Evolutionary conservation across 1,140 invertebrate species (phyloP).

Genomic region (Drosophila navojoa): DNA sequence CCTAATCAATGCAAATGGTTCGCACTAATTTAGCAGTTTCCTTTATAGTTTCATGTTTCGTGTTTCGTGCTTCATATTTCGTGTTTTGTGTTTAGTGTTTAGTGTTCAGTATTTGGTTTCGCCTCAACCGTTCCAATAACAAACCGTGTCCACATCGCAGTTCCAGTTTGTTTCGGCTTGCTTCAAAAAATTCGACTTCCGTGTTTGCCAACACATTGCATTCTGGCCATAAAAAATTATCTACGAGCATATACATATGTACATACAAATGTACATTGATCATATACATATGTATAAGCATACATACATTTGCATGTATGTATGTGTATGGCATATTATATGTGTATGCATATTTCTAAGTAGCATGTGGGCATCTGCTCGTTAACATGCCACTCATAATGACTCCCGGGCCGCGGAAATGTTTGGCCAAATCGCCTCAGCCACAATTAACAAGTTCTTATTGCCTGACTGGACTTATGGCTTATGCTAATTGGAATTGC

Average conservation of each 20-base stretch:
- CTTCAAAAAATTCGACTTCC: constrained; percentile 22
- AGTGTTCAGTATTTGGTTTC: too few species aligned
- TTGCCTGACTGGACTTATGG: constrained; percentile 18
- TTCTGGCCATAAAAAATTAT: neutral
- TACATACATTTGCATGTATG: constrained; percentile 5
- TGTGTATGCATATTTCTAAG: neutral
- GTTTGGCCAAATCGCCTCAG: constrained; percentile 42
- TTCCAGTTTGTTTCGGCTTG: constrained; percentile 7
- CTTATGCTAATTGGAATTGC: constrained; percentile 68
- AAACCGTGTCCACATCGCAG: neutral
- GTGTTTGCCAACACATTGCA: constrained; percentile 43
- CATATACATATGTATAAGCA: neutral
- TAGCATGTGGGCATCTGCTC: constrained; percentile 23
- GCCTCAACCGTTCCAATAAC: too few species aligned
- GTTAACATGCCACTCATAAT: constrained; percentile 59
- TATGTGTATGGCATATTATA: constrained; percentile 8
- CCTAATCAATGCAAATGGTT: constrained; percentile 74
- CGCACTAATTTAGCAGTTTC: constrained; percentile 71
- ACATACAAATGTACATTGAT: neutral
- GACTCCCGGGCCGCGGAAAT: constrained; percentile 52
- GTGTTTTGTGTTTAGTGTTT: constrained; percentile 30
- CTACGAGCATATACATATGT: neutral
- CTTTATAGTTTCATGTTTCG: constrained; percentile 51
- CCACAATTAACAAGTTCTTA: constrained; percentile 66
- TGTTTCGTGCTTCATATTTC: constrained; percentile 45